phyloP scores from a whole-genome alignment of 1,140 invertebrate genomes.

The Protaetia brevitarsis region DNA sequence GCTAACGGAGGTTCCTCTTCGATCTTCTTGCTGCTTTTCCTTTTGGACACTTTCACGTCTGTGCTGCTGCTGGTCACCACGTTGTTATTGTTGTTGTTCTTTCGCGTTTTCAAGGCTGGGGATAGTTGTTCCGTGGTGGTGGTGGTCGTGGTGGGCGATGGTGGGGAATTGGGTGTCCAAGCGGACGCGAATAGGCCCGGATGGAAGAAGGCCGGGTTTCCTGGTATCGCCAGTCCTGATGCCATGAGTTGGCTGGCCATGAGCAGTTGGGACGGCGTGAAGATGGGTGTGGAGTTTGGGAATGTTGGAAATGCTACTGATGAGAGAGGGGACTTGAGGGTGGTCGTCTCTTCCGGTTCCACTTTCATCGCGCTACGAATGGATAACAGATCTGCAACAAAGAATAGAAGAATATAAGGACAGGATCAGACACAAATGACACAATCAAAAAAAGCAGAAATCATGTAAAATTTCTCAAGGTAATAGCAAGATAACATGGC shows the following conservation, averaged over 20 bases:
- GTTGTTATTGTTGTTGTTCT: slow-evolving; percentile 49
- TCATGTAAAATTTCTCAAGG: no score
- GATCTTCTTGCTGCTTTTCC: slow-evolving; percentile 37
- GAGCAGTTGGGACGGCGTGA: slow-evolving; percentile 54
- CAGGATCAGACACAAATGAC: no score
- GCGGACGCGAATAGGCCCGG: slow-evolving; percentile 47
- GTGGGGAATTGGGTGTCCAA: slow-evolving; percentile 45
- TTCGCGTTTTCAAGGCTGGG: slow-evolving; percentile 45
- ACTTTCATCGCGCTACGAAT: slow-evolving; percentile 37
- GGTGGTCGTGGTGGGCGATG: slow-evolving; percentile 39
- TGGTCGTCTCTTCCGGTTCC: slow-evolving; percentile 36
- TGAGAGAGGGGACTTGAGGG: slow-evolving; percentile 34
- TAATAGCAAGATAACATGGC: no score
- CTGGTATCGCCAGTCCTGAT: slow-evolving; percentile 47
- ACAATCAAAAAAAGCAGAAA: no score
- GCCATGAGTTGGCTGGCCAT: slow-evolving; percentile 56
- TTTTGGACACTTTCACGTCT: slow-evolving; percentile 44
- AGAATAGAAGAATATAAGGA: neutral
- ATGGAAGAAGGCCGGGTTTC: slow-evolving; percentile 56
- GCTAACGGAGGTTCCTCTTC: slow-evolving; percentile 46
- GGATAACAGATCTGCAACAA: slow-evolving; percentile 37
- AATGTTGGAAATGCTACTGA: slow-evolving; percentile 49
- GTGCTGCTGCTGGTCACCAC: slow-evolving; percentile 50
- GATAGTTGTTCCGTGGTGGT: slow-evolving; percentile 40
- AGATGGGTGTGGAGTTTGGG: slow-evolving; percentile 56